phyloP scores from a whole-genome alignment of 2,113 vertebrate genomes.

The Apteryx owenii region DNA sequence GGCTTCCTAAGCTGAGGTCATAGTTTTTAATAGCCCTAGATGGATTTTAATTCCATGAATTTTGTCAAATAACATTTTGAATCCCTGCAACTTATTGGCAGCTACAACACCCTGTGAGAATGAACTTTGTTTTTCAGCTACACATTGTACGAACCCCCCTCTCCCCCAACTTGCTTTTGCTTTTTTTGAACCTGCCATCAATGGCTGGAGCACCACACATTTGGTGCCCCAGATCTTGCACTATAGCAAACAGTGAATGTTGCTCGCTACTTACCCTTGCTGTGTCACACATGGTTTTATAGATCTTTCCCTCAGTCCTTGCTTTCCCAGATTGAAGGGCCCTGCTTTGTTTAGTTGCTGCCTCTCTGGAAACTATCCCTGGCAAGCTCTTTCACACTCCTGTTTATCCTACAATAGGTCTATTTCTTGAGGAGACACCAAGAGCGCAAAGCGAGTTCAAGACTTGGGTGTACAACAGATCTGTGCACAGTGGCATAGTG shows the following conservation, averaged over 20 bases:
- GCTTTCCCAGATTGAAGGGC: background rate
- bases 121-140: background rate
- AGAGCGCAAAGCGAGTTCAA: background rate
- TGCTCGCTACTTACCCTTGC: background rate
- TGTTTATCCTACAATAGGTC: background rate
- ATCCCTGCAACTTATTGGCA: background rate
- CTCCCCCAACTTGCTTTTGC: background rate
- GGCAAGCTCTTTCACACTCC: background rate
- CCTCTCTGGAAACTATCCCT: background rate
- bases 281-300: background rate
- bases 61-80: background rate
- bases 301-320: background rate
- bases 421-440: background rate
- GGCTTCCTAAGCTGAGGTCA: background rate
- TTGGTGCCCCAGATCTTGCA: background rate
- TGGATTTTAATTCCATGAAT: background rate
- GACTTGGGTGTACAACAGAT: accelerated
- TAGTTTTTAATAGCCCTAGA: background rate
- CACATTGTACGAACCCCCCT: too few relatives aligned
- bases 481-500: background rate
- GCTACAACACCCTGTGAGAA: background rate
- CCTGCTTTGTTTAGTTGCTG: background rate
- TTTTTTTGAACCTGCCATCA: background rate
- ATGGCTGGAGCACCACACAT: background rate
- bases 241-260: background rate